Evolutionary conservation across 2,888 invertebrate genomes (phyloP), one percentile per base, ranked within the genome.

Genomic region (Lithophane semibrunnea): DNA sequence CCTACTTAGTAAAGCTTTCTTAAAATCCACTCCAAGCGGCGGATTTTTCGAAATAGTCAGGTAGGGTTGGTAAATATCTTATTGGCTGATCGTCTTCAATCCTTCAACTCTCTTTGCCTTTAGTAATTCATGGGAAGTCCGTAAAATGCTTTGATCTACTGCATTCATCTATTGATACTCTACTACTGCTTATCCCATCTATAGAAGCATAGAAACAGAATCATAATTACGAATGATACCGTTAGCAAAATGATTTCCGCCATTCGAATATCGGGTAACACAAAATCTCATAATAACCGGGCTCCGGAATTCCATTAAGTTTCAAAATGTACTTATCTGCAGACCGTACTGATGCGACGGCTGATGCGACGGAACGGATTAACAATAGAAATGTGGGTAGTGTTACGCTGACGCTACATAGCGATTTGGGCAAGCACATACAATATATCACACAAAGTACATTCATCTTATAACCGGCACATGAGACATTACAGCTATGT

Each of bases 311-410:
- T 65, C 79, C 29, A 54, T 37, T 54, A 24, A 24, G 54, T 54
- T 78, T 65, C 52, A 79, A 44, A 75, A 78, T 77, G 49, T 72
- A 18, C 56, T 8, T 77, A 52, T 63, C n/a, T 78, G 29, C 29
- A 78, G 44, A 44, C 29, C n/a, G 77, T 63, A 75, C 60, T 16
- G 29, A 60, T 60, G 60, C 60, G 60, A 60, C 29, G 24, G 58
- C 75, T 8, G 54, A 44, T 75, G 8, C 8, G n/a, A n/a, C 56
- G 13, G 37, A 73, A 47, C n/a, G 18, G 56, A 2, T 18, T 76
- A 18, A 10, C 18, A 73, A 75, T 44, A 42, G 16, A 44, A 29
- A 56, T 73, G 29, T 47, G 12, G 5, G 16, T 4, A 16, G 42
- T 29, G 24, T 29, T 73, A 73, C 29, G 3, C 16, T 73, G 75